A percentile compares a stretch with the other conserved stretches of the same genome.
Evolutionary conservation across 1,140 invertebrate genomes (phyloP).

Genomic region (Camponotus pennsylvanicus): DNA sequence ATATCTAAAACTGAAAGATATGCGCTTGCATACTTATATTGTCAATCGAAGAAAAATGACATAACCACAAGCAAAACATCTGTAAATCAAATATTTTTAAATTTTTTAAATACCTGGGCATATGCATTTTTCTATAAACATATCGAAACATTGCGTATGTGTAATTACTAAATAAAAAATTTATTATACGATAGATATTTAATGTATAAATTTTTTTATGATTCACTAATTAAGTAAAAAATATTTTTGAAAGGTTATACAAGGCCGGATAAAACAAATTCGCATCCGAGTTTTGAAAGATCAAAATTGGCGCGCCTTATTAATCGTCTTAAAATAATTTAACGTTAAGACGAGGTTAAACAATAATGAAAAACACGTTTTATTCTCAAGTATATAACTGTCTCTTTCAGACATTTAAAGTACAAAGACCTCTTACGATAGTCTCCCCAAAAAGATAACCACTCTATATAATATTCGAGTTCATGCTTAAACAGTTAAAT

Average conservation of each 20-base stretch:
- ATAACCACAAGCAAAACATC: slow-evolving; percentile 10
- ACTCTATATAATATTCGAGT: background rate
- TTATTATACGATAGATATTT: background rate
- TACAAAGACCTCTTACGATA: slow-evolving; percentile 23
- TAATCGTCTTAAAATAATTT: background rate
- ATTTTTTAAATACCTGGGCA: slow-evolving; percentile 13
- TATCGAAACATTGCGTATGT: slow-evolving; percentile 48
- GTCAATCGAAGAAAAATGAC: background rate
- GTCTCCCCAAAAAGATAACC: background rate
- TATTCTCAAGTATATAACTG: slow-evolving; percentile 30
- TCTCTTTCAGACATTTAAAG: background rate
- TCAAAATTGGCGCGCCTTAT: background rate
- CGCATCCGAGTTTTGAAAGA: slow-evolving; percentile 10
- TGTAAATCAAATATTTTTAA: background rate
- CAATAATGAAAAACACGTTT: slow-evolving; percentile 46
- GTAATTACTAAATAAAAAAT: background rate
- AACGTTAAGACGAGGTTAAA: slow-evolving; percentile 15
- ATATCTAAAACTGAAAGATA: slow-evolving; percentile 18
- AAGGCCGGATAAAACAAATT: slow-evolving; percentile 23
- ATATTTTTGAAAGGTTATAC: slow-evolving; percentile 12
- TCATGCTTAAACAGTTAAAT: slow-evolving; percentile 30
- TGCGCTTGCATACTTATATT: background rate
- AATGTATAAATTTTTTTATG: slow-evolving; percentile 10
- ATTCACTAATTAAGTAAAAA: background rate
- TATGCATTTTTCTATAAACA: background rate